Base-by-base conservation (phyloP, 1,140 invertebrate species). In the Hormaphis cornu region DNA sequence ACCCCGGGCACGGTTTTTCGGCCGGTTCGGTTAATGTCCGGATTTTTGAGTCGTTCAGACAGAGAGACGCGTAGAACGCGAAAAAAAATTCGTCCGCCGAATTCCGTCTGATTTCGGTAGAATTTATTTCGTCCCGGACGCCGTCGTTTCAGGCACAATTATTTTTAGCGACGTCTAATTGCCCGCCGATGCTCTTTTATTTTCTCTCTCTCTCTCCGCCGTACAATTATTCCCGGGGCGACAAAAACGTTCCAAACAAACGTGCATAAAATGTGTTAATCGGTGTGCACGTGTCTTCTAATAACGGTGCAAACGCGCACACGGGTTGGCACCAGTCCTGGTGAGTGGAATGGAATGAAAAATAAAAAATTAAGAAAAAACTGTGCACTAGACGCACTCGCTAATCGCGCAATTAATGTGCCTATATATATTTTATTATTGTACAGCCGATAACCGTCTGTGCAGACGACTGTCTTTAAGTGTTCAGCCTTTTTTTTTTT, bases 141-240 rank as follows among this genome's bases (percentile, higher is more conserved):
- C 35, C 44, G 18, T 18, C 42, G 58, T 50, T 66, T 35, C 35
- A 35, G 22, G n/a, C 40, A 1, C 2, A 10, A 50, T 66, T 66
- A 66, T 66, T 66, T 66, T 66, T 66, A 66, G 44, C 61, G 28
- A 18, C 61, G 44, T 48, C 59, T 63, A 63, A 63, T 63, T 63
- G 59, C 42, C 28, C 20, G n/a, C n/a, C n/a, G n/a, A n/a, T n/a
- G n/a, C n/a, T n/a, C n/a, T n/a, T n/a, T n/a, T n/a, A n/a, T n/a
- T n/a, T n/a, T 63, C 52, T 24, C 53, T 22, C n/a, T 46, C 6
- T 9, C 18, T 22, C 18, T 46, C 8, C 14, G 14, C 1, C 44
- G 7, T n/a, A n/a, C n/a, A n/a, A n/a, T n/a, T n/a, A n/a, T 7
- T 20, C 44, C 22, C 30, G 28, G 37, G 40, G 40, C 33, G 56